phyloP scores from a whole-genome alignment of 1,140 invertebrate genomes.

The Musca domestica region DNA sequence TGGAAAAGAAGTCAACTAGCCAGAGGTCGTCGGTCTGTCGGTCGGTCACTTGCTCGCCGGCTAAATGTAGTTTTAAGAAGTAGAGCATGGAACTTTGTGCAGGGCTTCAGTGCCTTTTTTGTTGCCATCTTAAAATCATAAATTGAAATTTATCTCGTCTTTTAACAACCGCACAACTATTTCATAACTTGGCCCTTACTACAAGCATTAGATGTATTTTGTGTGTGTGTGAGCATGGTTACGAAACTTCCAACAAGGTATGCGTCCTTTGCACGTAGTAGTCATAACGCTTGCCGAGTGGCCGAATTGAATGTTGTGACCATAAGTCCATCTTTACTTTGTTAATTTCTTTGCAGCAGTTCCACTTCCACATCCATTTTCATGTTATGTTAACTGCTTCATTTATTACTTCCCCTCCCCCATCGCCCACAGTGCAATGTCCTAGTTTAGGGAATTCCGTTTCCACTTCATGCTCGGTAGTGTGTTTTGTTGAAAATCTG shows the following conservation, averaged over 20 bases:
- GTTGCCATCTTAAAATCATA: slow-evolving; percentile 20
- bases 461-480: no score
- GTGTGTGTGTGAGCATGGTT: not conserved
- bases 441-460: slow-evolving; percentile 14
- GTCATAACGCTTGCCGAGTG: not conserved
- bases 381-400: slow-evolving; percentile 12
- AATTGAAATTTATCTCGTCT: slow-evolving; percentile 20
- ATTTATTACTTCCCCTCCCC: slow-evolving; percentile 4
- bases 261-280: not conserved
- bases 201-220: not conserved
- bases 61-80: not conserved
- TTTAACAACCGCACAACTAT: slow-evolving; percentile 9
- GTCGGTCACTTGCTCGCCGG: no score
- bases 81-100: not conserved
- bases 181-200: slow-evolving; percentile 6
- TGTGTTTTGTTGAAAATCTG: no score
- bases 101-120: not conserved
- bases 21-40: no score
- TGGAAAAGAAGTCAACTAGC: no score
- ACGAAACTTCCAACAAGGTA: no score
- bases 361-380: not conserved
- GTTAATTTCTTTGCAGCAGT: slow-evolving; percentile 1
- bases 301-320: not conserved
- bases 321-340: slow-evolving; percentile 1
- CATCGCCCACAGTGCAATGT: not conserved